Conservation (phyloP, 2,113 vertebrate genomes). For the Leucopsar rothschildi region DNA sequence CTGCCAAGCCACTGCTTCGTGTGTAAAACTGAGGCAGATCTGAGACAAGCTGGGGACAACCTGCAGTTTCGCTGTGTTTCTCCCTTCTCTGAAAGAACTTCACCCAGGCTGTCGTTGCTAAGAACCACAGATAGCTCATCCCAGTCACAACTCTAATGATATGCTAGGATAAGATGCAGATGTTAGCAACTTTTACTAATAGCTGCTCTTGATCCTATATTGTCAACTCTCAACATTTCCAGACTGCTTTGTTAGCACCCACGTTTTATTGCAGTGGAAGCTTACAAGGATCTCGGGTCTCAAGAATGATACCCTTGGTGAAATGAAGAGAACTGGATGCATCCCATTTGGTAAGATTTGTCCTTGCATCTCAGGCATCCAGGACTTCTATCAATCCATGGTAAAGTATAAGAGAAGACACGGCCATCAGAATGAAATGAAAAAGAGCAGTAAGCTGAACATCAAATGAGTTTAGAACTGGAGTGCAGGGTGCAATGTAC, state of each 20-base stretch:
- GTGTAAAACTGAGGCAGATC: background rate
- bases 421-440: background rate
- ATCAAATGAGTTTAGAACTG: background rate
- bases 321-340: background rate
- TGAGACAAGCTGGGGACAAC: background rate
- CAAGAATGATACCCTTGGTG: fast-evolving
- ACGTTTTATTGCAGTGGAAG: background rate
- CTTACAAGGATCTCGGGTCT: background rate
- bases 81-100: background rate
- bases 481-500: background rate
- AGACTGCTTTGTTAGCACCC: background rate
- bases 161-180: background rate
- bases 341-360: background rate
- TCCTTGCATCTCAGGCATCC: background rate
- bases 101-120: fast-evolving
- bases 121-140: background rate
- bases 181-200: background rate
- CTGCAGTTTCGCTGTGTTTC: background rate
- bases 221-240: background rate
- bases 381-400: background rate
- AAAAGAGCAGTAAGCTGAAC: background rate
- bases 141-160: background rate
- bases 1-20: background rate
- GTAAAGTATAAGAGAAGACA: background rate
- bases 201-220: background rate